Conservation (phyloP, 1,140 invertebrate genomes). For the roundworm (Caenorhabditis elegans) region WBcel235 BX284606.5:5303501-5304000, state of each 20-base stretch:
- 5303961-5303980: neutral
- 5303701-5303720: neutral
- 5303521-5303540: neutral
- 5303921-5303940: conserved; percentile 2
- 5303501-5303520: conserved; percentile 24
- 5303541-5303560: conserved; percentile 18
- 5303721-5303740: neutral
- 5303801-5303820: neutral
- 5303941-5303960: neutral
- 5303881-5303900: conserved; percentile 6
- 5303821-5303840: neutral
- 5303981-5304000: conserved; percentile 17
- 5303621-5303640: neutral
- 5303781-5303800: neutral
- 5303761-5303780: neutral
- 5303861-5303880: conserved; percentile 4
- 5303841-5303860: conserved; percentile 5
- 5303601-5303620: too few species aligned
- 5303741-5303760: too few species aligned
- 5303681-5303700: neutral
- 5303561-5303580: conserved; percentile 21
- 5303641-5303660: conserved; percentile 28
- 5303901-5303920: conserved; percentile 21
- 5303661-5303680: neutral
- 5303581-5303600: neutral